Evolutionary conservation across 2,888 invertebrate genomes (phyloP).

Genomic region (Andrena marginata): DNA sequence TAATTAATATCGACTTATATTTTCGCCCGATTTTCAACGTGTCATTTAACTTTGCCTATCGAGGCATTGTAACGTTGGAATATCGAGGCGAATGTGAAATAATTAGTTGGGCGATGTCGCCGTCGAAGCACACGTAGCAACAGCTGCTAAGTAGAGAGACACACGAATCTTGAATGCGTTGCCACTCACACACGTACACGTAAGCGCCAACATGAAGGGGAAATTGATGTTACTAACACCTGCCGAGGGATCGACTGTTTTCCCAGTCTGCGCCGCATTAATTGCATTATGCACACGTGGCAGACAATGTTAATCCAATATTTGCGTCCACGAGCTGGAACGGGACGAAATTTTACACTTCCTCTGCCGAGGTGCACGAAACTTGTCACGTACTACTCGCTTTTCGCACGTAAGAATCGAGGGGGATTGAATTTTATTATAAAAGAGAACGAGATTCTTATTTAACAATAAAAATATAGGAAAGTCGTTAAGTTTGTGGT

Average conservation of each 20-base stretch:
- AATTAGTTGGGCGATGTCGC: conserved; percentile 57
- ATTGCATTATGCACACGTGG: conserved; percentile 8
- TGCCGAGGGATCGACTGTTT: conserved; percentile 17
- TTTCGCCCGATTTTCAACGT: too few relatives aligned
- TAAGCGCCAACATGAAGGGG: background rate
- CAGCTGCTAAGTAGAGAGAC: conserved; percentile 43
- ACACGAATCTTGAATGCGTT: conserved; percentile 14
- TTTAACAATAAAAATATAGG: too few relatives aligned
- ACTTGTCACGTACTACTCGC: background rate
- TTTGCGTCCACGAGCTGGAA: background rate
- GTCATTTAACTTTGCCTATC: too few relatives aligned
- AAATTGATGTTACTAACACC: conserved; percentile 28
- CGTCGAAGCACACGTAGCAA: conserved; percentile 33
- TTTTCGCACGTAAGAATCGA: background rate
- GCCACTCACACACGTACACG: background rate
- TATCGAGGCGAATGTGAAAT: conserved; percentile 34
- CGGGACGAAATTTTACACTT: background rate
- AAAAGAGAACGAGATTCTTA: too few relatives aligned
- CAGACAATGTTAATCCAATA: conserved; percentile 17
- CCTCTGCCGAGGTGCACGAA: background rate
- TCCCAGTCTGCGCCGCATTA: conserved; percentile 12
- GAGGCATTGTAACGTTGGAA: background rate
- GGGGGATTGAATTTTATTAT: too few relatives aligned
- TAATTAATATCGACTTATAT: too few relatives aligned
- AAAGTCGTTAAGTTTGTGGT: too few relatives aligned